Percentiles rank a stretch among this genome's conserved stretches.
These are phyloP conservation scores for Semnornis frantzii DNA, from an alignment of 2,113 vertebrate genomes.

Conservation along the genomic window DNA sequence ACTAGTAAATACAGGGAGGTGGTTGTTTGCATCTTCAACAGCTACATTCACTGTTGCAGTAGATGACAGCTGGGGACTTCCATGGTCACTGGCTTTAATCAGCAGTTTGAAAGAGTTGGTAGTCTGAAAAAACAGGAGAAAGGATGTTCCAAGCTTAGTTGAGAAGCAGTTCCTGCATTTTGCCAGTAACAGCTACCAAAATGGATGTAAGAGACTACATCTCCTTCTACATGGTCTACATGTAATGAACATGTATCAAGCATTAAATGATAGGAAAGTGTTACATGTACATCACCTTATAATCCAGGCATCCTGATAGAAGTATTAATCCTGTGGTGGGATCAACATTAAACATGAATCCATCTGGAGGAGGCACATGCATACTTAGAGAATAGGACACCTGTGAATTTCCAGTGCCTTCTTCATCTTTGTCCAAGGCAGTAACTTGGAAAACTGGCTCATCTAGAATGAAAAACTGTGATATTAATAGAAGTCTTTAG, in stretches of 20 bases:
- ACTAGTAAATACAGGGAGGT: conserved; percentile 70
- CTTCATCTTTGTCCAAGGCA: conserved; percentile 47
- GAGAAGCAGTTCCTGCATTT: not conserved
- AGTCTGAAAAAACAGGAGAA: conserved; percentile 60
- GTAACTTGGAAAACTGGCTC: conserved; percentile 62
- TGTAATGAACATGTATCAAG: not conserved
- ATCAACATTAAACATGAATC: conserved; percentile 11
- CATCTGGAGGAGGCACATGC: conserved; percentile 65
- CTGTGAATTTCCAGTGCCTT: conserved; percentile 69
- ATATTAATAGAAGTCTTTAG: not conserved
- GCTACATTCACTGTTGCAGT: conserved; percentile 59
- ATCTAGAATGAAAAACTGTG: conserved; percentile 26
- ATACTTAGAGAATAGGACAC: conserved; percentile 66
- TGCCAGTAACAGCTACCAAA: not conserved
- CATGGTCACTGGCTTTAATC: conserved; percentile 71
- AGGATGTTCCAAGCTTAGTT: not conserved
- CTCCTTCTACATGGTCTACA: not conserved
- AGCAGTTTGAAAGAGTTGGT: conserved; percentile 58
- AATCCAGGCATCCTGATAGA: conserved; percentile 78
- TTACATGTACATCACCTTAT: conserved; percentile 69
- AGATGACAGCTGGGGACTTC: conserved; percentile 61
- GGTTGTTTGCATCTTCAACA: conserved; percentile 75
- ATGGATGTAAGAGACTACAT: not conserved
- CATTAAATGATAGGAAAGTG: not conserved
- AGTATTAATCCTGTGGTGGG: conserved; percentile 21